These are phyloP conservation scores for Melanophora roralis DNA, from an alignment of 2,888 invertebrate species.

Conservation along the genomic window DNA sequence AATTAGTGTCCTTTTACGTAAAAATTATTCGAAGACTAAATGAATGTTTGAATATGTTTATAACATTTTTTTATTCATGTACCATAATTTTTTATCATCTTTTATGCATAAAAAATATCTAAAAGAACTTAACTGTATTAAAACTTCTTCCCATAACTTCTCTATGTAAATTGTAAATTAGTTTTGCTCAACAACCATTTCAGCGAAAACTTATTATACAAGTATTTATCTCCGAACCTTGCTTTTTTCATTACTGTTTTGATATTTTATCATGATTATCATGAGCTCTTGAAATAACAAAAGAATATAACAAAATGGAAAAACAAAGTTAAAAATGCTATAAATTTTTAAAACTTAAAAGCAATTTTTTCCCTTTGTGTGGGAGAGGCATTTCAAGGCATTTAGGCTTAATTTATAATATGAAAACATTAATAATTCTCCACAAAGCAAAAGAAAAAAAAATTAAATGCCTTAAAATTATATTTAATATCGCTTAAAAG, in stretches of 20 bases:
- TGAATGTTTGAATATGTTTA: no score
- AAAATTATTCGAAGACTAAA: no score
- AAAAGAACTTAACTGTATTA: neutral
- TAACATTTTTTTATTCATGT: constrained; percentile 6
- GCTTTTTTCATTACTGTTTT: neutral
- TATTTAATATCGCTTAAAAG: neutral
- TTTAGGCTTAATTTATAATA: neutral
- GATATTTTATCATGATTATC: constrained; percentile 17
- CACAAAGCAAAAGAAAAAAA: neutral
- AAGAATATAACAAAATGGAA: neutral
- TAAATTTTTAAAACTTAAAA: constrained; percentile 11
- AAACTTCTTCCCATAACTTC: constrained; percentile 20
- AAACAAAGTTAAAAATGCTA: neutral
- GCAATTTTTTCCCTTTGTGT: neutral
- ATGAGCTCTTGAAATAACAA: constrained; percentile 1
- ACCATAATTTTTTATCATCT: neutral
- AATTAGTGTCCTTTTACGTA: no score
- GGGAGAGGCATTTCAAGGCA: neutral
- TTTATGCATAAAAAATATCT: neutral
- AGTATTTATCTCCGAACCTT: constrained; percentile 38
- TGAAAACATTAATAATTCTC: neutral
- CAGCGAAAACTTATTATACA: constrained; percentile 18
- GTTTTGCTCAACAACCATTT: constrained; percentile 7
- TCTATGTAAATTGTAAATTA: constrained; percentile 38
- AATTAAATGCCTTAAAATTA: neutral